Conservation (phyloP, 2,113 vertebrate species). For the Antennarius striatus region DNA sequence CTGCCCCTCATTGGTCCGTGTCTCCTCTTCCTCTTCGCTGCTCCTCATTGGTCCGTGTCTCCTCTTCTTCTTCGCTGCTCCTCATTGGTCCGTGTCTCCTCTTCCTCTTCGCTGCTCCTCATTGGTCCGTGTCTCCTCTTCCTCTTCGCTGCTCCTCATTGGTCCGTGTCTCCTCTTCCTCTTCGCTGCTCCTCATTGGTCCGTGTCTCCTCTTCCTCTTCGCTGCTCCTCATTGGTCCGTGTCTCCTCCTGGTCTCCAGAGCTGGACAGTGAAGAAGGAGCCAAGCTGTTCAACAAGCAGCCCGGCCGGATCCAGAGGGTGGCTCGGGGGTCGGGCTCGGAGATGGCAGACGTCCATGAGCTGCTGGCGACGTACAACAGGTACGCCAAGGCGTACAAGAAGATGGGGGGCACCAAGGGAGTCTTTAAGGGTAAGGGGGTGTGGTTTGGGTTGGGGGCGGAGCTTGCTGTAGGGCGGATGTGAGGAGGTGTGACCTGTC, state of each 20-base stretch:
- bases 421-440: conserved; percentile 90
- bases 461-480: too few species aligned
- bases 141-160: too few species aligned
- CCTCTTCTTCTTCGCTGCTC: too few species aligned
- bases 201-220: too few species aligned
- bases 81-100: too few species aligned
- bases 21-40: too few species aligned
- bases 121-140: too few species aligned
- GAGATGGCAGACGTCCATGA: conserved; percentile 96
- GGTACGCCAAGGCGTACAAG: conserved; percentile 99
- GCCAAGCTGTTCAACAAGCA: conserved; percentile 98
- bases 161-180: too few species aligned
- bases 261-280: conserved; percentile 97
- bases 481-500: not conserved
- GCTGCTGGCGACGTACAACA: conserved; percentile 97
- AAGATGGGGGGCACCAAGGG: conserved; percentile 99
- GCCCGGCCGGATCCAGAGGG: conserved; percentile 94
- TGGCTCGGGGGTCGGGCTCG: conserved; percentile 90
- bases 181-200: not conserved
- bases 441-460: not conserved
- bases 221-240: not conserved
- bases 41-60: too few species aligned
- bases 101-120: too few species aligned
- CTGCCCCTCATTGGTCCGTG: too few species aligned
- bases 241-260: conserved; percentile 62